These are phyloP conservation scores for Anguilla marmorata DNA, from an alignment of 2,797 vertebrate genomes.

Conservation along the genomic window DNA sequence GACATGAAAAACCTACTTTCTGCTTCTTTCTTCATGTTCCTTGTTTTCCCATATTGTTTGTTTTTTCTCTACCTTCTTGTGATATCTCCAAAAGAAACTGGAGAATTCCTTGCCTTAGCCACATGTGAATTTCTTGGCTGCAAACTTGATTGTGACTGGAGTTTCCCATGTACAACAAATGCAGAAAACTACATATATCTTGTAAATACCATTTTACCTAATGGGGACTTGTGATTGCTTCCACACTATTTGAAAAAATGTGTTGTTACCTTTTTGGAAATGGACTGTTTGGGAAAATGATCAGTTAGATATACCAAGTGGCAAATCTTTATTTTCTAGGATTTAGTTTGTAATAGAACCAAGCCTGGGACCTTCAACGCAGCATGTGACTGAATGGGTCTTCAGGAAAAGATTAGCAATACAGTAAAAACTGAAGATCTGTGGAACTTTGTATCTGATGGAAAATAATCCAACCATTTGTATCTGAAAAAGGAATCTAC, in stretches of 20 bases:
- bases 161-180: background rate
- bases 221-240: background rate
- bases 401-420: background rate
- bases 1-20: constrained; percentile 35
- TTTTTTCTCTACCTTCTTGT: constrained; percentile 19
- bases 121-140: background rate
- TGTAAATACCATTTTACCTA: background rate
- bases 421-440: background rate
- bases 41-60: constrained; percentile 23
- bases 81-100: background rate
- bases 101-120: background rate
- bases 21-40: constrained; percentile 9
- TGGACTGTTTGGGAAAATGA: background rate
- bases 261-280: background rate
- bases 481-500: background rate
- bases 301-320: background rate
- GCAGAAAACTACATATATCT: background rate
- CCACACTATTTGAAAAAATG: background rate
- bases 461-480: background rate
- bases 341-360: background rate
- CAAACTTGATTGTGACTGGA: background rate
- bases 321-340: background rate
- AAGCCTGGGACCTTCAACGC: background rate
- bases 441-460: background rate
- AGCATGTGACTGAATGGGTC: background rate